A percentile compares a stretch with the other conserved stretches of the same genome.
These are phyloP conservation scores for Hyaena hyaena DNA, from an alignment of 2,113 vertebrate genomes.

Conservation along the genomic window DNA sequence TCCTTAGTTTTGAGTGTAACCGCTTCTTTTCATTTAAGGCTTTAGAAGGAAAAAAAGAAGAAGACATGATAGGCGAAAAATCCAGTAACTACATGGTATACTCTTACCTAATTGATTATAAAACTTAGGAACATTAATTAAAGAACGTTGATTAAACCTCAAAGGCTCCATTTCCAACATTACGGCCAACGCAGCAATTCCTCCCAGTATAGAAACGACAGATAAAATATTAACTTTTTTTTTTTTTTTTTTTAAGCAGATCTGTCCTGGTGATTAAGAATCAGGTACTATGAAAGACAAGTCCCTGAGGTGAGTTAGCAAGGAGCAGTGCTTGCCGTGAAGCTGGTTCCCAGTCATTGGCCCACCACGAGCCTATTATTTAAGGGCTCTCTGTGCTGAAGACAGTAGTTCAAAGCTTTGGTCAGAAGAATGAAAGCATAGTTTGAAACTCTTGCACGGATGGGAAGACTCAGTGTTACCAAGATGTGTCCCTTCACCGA, in stretches of 20 bases:
- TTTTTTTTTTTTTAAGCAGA: background rate
- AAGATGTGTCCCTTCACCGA: background rate
- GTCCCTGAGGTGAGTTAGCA: background rate
- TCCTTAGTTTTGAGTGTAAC: background rate
- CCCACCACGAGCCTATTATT: background rate
- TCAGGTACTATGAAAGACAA: background rate
- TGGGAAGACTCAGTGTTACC: background rate
- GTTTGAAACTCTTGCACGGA: background rate
- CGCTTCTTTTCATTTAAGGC: background rate
- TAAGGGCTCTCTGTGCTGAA: background rate
- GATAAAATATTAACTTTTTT: background rate
- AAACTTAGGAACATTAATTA: background rate
- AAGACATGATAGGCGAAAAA: background rate
- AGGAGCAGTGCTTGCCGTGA: accelerated
- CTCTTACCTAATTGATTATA: background rate
- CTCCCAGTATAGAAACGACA: background rate
- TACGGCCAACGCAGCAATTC: background rate
- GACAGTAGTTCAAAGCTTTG: background rate
- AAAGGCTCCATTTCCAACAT: background rate
- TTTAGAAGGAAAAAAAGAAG: background rate
- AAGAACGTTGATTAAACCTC: background rate
- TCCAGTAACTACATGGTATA: no score
- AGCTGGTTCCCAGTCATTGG: background rate
- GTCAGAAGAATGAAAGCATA: background rate
- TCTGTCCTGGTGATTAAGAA: background rate